A percentile compares a stretch with the other conserved stretches of the same genome.
These are phyloP conservation scores for Rachycentron canadum DNA, from an alignment of 2,797 vertebrate species.

Conservation along the genomic window DNA sequence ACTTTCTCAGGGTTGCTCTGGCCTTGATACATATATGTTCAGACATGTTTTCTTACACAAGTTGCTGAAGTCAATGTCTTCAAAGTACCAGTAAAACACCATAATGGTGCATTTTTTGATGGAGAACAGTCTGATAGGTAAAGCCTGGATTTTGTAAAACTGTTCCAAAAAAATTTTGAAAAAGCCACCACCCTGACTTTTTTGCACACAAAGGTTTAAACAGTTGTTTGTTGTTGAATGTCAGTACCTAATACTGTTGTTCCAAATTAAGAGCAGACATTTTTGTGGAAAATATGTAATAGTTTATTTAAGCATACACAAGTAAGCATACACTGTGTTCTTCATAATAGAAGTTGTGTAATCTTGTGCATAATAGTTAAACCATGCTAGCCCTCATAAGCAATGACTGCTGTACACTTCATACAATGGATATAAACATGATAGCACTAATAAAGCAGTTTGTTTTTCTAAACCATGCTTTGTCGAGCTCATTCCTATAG, in stretches of 20 bases:
- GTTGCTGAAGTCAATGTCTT: constrained; percentile 31
- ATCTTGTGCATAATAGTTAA: constrained; percentile 83
- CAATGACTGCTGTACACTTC: constrained; percentile 74
- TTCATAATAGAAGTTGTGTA: constrained; percentile 79
- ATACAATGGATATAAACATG: constrained; percentile 75
- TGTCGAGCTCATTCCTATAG: constrained; percentile 47
- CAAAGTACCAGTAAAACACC: constrained; percentile 6
- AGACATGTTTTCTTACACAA: constrained; percentile 24
- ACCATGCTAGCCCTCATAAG: constrained; percentile 81
- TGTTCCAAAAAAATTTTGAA: neutral
- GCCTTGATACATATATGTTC: constrained; percentile 22
- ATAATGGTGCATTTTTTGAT: neutral
- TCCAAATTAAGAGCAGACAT: constrained; percentile 30
- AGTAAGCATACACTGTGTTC: constrained; percentile 80
- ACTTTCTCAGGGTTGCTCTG: constrained; percentile 6
- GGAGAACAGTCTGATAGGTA: constrained; percentile 20
- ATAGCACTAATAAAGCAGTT: constrained; percentile 73
- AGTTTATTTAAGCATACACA: constrained; percentile 82
- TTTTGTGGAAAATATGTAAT: constrained; percentile 75
- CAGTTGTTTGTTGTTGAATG: neutral
- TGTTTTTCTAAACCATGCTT: constrained; percentile 73
- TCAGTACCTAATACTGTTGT: neutral
- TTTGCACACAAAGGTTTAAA: neutral
- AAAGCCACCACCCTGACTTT: neutral
- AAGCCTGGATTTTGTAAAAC: neutral